Conservation (phyloP, 2,888 invertebrate genomes). For the Drosophila peninsularis region DNA sequence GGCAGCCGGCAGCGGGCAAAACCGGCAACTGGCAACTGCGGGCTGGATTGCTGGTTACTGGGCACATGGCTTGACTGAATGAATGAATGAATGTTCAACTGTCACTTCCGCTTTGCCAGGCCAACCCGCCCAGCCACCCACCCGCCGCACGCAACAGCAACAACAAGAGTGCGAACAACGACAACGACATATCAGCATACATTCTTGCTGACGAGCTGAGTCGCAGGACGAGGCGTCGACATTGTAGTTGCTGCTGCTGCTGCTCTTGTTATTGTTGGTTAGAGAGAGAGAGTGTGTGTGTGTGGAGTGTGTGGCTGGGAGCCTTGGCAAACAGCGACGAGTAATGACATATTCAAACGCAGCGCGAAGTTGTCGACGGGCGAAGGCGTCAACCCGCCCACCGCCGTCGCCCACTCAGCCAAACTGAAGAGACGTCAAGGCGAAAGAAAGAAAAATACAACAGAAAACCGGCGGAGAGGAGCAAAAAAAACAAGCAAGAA, state of each 20-base stretch:
- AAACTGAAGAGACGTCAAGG: conserved; percentile 19
- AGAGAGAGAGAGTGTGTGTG: conserved; percentile 6
- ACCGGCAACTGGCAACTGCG: conserved; percentile 24
- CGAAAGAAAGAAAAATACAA: conserved; percentile 12
- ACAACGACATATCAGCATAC: conserved; percentile 56
- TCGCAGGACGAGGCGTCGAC: conserved; percentile 63
- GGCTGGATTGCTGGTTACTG: conserved; percentile 16
- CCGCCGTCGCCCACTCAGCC: conserved; percentile 14
- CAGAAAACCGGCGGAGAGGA: conserved; percentile 6
- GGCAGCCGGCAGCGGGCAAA: conserved; percentile 23
- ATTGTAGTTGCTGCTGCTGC: conserved; percentile 57
- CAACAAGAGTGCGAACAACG: conserved; percentile 13
- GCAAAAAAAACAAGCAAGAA: conserved; percentile 6
- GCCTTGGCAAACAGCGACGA: conserved; percentile 35
- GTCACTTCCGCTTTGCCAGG: conserved; percentile 70
- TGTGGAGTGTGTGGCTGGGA: conserved; percentile 6
- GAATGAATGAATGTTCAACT: conserved; percentile 77
- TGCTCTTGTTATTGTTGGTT: conserved; percentile 18
- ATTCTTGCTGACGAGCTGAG: conserved; percentile 51
- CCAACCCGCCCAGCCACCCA: conserved; percentile 23
- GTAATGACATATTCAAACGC: conserved; percentile 77
- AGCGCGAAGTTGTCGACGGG: conserved; percentile 76
- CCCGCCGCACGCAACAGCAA: conserved; percentile 41
- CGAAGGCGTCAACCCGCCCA: conserved; percentile 55
- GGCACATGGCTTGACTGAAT: conserved; percentile 1